phyloP scores from a whole-genome alignment of 2,888 invertebrate species.

The Automeris io region DNA sequence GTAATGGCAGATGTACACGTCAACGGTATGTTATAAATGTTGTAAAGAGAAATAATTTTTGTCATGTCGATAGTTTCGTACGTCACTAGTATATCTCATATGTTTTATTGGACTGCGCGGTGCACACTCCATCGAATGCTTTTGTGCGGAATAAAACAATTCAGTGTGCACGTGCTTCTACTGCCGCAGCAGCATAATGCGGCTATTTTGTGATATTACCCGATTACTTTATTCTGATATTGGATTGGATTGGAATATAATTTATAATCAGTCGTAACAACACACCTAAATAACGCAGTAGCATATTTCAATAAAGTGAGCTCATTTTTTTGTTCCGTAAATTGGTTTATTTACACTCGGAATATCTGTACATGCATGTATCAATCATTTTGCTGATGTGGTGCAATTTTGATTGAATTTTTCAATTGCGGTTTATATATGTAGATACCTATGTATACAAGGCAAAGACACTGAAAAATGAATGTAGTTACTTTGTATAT shows the following conservation, averaged over 20 bases:
- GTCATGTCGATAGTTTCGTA: constrained; percentile 8
- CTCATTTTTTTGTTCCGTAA: neutral
- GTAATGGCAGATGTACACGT: no score
- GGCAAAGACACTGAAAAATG: no score
- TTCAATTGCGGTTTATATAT: no score
- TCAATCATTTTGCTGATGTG: no score
- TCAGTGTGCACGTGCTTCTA: constrained; percentile 50
- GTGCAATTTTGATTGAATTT: no score
- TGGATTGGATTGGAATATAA: constrained; percentile 41
- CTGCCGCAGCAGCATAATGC: constrained; percentile 32
- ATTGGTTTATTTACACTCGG: no score
- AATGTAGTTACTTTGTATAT: no score
- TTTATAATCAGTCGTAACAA: constrained; percentile 21
- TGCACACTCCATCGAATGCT: constrained; percentile 53
- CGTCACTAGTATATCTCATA: constrained; percentile 39
- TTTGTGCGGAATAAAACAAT: constrained; percentile 55
- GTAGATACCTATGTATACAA: no score
- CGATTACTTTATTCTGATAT: constrained; percentile 50
- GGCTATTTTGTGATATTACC: constrained; percentile 40
- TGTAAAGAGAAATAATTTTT: no score
- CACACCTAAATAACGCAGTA: constrained; percentile 37
- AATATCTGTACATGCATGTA: no score
- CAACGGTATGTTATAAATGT: no score
- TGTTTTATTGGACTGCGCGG: constrained; percentile 46
- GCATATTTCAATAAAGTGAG: constrained; percentile 44